Percentiles rank a stretch among this genome's conserved stretches.
Conservation (phyloP, 2,113 vertebrate genomes). For the Meriones unguiculatus region DNA sequence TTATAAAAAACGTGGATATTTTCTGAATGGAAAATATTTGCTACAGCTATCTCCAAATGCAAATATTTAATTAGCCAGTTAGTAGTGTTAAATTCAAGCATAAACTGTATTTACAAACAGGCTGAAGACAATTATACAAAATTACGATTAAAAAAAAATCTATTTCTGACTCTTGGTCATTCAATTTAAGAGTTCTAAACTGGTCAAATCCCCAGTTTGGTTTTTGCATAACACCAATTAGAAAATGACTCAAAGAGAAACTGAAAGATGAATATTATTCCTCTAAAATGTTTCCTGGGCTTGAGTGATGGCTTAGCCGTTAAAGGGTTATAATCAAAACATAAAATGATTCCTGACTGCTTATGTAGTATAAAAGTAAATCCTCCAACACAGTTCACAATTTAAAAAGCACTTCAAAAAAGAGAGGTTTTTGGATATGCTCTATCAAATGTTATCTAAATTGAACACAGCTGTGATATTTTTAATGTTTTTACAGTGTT, state of each 20-base stretch:
- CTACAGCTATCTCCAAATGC: slow-evolving; percentile 1
- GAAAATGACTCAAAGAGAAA: slow-evolving; percentile 30
- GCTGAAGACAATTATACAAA: neutral
- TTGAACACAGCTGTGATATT: neutral
- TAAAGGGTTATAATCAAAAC: neutral
- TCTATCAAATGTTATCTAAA: slow-evolving; percentile 30
- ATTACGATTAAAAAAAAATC: neutral
- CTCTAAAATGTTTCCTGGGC: neutral
- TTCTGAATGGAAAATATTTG: slow-evolving; percentile 40
- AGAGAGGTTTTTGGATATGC: neutral
- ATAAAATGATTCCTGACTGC: slow-evolving; percentile 19
- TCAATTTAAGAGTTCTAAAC: slow-evolving; percentile 23
- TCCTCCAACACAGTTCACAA: slow-evolving; percentile 15
- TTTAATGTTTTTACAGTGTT: neutral
- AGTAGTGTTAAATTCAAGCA: slow-evolving; percentile 34
- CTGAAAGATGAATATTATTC: slow-evolving; percentile 16
- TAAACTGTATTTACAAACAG: slow-evolving; percentile 4
- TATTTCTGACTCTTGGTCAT: slow-evolving; percentile 21
- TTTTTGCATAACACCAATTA: neutral
- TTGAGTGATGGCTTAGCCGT: neutral
- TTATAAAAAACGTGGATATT: slow-evolving; percentile 16
- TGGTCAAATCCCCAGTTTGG: neutral
- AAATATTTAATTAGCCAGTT: slow-evolving; percentile 27
- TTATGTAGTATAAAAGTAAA: slow-evolving; percentile 7
- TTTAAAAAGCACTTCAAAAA: slow-evolving; percentile 38